Conservation (phyloP, 2,113 vertebrate species). For the Neotragus pygmaeus region DNA sequence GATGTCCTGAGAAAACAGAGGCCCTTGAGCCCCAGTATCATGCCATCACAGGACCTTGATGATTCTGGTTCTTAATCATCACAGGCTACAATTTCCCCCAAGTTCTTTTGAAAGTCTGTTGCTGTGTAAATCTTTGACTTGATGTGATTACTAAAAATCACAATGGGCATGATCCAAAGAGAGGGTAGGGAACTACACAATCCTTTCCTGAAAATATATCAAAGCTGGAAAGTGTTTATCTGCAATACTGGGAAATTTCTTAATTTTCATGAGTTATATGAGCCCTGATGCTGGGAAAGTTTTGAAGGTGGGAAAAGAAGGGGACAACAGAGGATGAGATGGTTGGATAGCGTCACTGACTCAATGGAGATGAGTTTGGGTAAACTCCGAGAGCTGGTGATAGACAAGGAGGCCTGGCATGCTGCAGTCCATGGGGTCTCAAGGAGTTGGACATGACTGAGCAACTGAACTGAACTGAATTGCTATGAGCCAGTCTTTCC, state of each 20-base stretch:
- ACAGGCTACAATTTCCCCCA: not conserved
- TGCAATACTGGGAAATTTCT: not conserved
- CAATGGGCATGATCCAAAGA: not conserved
- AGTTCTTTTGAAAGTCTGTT: not conserved
- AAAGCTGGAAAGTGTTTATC: not conserved
- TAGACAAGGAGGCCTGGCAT: not conserved
- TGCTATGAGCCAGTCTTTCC: not conserved
- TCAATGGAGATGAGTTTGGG: not conserved
- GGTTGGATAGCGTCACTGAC: not conserved
- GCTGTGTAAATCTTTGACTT: not conserved
- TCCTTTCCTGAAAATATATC: not conserved
- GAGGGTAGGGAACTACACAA: not conserved
- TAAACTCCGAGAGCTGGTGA: fast-evolving
- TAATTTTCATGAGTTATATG: not conserved
- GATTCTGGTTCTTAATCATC: not conserved
- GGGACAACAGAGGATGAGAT: not conserved
- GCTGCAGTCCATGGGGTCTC: not conserved
- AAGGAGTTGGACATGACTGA: not conserved
- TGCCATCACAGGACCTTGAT: not conserved
- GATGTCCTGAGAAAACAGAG: not conserved
- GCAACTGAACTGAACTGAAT: not conserved
- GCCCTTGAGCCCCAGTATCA: not conserved
- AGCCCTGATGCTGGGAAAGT: not conserved
- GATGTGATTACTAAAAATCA: not conserved
- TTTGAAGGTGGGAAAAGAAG: not conserved